phyloP scores from a whole-genome alignment of 2,888 invertebrate genomes.

The Volucella inanis region DNA sequence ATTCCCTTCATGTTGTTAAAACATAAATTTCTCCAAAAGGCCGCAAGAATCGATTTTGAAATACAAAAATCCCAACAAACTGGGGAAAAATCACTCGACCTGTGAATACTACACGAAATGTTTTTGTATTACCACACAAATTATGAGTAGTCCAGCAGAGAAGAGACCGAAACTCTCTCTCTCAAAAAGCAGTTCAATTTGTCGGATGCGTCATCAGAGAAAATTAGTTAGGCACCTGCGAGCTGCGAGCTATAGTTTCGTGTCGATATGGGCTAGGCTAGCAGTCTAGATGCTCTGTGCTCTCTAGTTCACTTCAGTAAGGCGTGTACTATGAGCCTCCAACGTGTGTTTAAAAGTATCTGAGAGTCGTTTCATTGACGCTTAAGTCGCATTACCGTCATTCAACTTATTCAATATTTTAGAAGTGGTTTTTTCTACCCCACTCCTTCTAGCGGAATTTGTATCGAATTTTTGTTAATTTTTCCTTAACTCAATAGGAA shows the following conservation, averaged over 20 bases:
- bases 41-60: too few species aligned
- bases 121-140: too few species aligned
- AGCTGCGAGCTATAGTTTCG: slow-evolving; percentile 18
- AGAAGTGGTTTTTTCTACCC: slow-evolving; percentile 12
- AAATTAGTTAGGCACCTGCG: slow-evolving; percentile 26
- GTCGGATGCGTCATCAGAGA: slow-evolving; percentile 58
- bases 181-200: slow-evolving; percentile 22
- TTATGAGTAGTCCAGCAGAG: slow-evolving; percentile 6
- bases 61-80: too few species aligned
- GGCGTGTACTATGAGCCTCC: slow-evolving; percentile 67
- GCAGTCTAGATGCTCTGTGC: slow-evolving; percentile 3
- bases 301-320: slow-evolving; percentile 62
- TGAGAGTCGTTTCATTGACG: slow-evolving; percentile 24
- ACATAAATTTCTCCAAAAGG: too few species aligned
- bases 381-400: neutral
- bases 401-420: neutral
- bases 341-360: slow-evolving; percentile 65
- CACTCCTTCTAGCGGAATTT: neutral
- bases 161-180: slow-evolving; percentile 15
- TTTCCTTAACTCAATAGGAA: too few species aligned
- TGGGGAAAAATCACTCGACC: too few species aligned
- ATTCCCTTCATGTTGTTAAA: too few species aligned
- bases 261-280: neutral
- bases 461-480: neutral
- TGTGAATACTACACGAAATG: too few species aligned